phyloP scores from a whole-genome alignment of 1,140 invertebrate species.

The Heliothis subflexa region DNA sequence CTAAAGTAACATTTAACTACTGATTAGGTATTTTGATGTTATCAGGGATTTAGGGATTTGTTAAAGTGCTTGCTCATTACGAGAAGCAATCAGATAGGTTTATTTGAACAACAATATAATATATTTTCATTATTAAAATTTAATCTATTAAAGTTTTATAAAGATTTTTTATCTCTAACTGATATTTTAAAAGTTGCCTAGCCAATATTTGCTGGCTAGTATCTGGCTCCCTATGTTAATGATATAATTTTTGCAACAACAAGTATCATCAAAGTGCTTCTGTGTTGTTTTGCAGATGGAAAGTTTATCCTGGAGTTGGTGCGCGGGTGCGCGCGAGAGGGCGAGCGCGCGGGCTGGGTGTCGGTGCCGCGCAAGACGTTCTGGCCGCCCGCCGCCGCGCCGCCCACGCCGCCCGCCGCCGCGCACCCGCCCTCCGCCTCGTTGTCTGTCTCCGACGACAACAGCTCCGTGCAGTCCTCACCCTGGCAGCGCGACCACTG shows the following conservation, averaged over 20 bases:
- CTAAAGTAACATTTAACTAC: conserved; percentile 1
- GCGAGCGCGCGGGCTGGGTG: conserved; percentile 93
- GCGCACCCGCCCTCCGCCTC: conserved; percentile 78
- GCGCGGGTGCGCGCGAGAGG: conserved; percentile 91
- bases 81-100: conserved; percentile 19
- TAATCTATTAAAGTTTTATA: no score
- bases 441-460: conserved; percentile 93
- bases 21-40: conserved; percentile 17
- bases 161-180: no score
- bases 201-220: no score
- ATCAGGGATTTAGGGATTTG: conserved; percentile 23
- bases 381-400: conserved; percentile 91
- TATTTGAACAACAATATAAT: background rate
- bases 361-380: conserved; percentile 94
- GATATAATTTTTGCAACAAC: background rate
- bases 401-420: conserved; percentile 86
- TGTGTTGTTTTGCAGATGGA: conserved; percentile 88
- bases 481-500: conserved; percentile 95
- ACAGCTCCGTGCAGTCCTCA: conserved; percentile 94
- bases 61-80: conserved; percentile 17
- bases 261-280: conserved; percentile 3
- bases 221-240: background rate
- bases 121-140: no score
- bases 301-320: conserved; percentile 95
- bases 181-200: no score